phyloP scores from a whole-genome alignment of 1,140 invertebrate genomes.

The Pygmarrhopalites habei region DNA sequence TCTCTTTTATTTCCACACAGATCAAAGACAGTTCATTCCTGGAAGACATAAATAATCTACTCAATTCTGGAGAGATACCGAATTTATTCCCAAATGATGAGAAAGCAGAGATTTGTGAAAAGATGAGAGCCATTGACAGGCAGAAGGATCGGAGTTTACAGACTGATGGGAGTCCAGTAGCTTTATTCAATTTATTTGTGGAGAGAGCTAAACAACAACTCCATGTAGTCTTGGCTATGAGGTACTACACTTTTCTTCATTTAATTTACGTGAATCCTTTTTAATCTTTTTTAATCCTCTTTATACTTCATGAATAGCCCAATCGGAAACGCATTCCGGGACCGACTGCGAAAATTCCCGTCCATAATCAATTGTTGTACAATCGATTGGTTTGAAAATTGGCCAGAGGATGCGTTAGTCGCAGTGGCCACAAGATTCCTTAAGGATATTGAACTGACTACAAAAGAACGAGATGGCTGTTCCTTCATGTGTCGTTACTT shows the following conservation, averaged over 20 bases:
- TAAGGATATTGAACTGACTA: constrained; percentile 71
- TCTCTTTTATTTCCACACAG: constrained; percentile 47
- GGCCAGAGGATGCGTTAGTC: constrained; percentile 86
- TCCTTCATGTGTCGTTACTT: constrained; percentile 87
- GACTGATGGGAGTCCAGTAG: constrained; percentile 65
- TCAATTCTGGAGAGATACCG: constrained; percentile 89
- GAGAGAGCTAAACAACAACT: constrained; percentile 83
- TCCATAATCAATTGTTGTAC: constrained; percentile 93
- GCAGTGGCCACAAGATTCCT: constrained; percentile 85
- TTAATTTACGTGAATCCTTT: too few species aligned
- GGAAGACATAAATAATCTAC: constrained; percentile 87
- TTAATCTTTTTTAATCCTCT: too few species aligned
- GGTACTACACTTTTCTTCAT: too few species aligned
- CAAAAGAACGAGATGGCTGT: constrained; percentile 59
- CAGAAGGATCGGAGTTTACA: constrained; percentile 81
- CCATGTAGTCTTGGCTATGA: constrained; percentile 86
- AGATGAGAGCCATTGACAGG: constrained; percentile 83
- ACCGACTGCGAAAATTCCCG: constrained; percentile 84
- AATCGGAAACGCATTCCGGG: constrained; percentile 76
- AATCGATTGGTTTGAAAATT: constrained; percentile 95
- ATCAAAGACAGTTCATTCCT: constrained; percentile 90
- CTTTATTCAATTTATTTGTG: constrained; percentile 89
- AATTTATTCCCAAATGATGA: constrained; percentile 84
- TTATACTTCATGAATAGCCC: constrained; percentile 75
- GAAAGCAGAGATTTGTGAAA: constrained; percentile 85